Percentiles rank a stretch among this genome's conserved stretches.
phyloP scores from a whole-genome alignment of 2,888 invertebrate species.

The Neria commutata region DNA sequence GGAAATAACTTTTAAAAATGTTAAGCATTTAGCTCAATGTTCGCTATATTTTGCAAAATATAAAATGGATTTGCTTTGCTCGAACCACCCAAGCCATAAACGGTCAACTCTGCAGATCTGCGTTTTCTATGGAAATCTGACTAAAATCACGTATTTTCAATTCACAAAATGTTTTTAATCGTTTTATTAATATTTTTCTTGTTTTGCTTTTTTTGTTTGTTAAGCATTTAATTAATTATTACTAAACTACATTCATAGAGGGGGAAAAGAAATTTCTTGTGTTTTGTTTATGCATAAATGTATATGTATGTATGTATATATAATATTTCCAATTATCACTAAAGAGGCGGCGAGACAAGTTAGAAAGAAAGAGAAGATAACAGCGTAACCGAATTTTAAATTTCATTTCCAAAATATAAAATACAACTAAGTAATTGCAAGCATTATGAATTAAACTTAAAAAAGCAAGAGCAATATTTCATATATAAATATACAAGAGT shows the following conservation, averaged over 20 bases:
- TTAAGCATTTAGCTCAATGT: too few relatives aligned
- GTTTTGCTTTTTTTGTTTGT: conserved; percentile 12
- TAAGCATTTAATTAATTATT: conserved; percentile 9
- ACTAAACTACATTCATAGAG: neutral
- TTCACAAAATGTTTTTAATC: conserved; percentile 16
- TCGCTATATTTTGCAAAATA: too few relatives aligned
- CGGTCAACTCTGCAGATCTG: too few relatives aligned
- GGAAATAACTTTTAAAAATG: too few relatives aligned
- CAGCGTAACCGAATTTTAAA: neutral
- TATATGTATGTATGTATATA: neutral
- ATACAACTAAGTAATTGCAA: neutral
- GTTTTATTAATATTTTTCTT: conserved; percentile 3
- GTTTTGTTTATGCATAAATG: neutral
- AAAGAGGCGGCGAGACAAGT: conserved; percentile 10
- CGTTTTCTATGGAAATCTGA: neutral
- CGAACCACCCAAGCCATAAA: too few relatives aligned
- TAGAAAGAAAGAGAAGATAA: neutral
- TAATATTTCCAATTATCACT: conserved; percentile 11
- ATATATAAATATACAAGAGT: conserved; percentile 18
- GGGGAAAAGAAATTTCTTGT: neutral
- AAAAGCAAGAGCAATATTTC: conserved; percentile 4
- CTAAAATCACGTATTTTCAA: neutral
- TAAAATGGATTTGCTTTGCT: too few relatives aligned
- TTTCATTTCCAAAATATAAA: conserved; percentile 1
- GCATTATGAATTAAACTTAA: conserved; percentile 17